Conservation (phyloP, 1,140 invertebrate species). For the Potamilus streckersoni region DNA sequence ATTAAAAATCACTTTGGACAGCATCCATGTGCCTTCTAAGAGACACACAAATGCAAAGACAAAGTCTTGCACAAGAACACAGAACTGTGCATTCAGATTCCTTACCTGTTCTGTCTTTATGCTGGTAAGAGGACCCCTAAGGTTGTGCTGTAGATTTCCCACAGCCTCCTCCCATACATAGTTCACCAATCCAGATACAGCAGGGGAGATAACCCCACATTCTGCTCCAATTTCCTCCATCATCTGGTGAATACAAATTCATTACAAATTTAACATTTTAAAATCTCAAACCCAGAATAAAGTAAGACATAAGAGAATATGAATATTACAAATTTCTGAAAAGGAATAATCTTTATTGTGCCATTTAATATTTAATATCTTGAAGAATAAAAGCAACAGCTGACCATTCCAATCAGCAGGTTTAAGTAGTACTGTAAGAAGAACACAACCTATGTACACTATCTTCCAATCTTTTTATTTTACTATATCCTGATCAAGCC, state of each 20-base stretch:
- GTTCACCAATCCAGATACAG: conserved; percentile 52
- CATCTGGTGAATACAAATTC: conserved; percentile 27
- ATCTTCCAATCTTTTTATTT: not conserved
- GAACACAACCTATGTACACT: too few relatives aligned
- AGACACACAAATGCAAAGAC: too few relatives aligned
- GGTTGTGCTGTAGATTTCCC: conserved; percentile 53
- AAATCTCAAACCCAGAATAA: not conserved
- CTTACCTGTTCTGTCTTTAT: conserved; percentile 58
- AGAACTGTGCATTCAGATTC: not conserved
- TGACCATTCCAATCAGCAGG: too few relatives aligned
- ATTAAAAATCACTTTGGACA: too few relatives aligned
- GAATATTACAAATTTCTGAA: not conserved
- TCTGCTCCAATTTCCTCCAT: conserved; percentile 35
- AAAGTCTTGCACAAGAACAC: too few relatives aligned
- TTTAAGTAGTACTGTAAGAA: too few relatives aligned
- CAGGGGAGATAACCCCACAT: conserved; percentile 17
- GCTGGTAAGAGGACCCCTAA: conserved; percentile 37
- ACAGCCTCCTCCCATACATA: conserved; percentile 63
- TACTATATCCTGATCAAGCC: not conserved
- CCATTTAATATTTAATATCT: not conserved
- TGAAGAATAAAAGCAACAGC: not conserved
- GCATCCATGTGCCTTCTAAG: too few relatives aligned
- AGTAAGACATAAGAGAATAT: not conserved
- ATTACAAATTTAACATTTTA: not conserved
- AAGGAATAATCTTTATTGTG: not conserved